These are phyloP conservation scores for Semibalanus balanoides DNA, from an alignment of 1,140 invertebrate genomes.

Conservation along the genomic window DNA sequence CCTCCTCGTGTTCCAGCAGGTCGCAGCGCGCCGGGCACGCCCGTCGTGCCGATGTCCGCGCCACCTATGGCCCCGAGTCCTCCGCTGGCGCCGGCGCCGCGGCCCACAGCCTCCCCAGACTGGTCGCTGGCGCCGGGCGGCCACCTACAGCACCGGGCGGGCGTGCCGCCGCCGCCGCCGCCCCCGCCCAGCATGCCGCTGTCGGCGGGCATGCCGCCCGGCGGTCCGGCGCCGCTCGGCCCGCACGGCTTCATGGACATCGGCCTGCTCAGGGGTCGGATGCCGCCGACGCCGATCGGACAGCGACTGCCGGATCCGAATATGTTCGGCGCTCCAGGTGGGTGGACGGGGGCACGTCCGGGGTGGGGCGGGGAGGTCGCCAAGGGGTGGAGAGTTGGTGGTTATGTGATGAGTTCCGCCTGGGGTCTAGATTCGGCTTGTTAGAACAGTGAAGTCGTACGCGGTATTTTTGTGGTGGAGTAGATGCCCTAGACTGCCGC, in stretches of 20 bases:
- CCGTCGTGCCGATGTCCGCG: constrained; percentile 7
- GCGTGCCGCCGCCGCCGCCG: constrained; percentile 20
- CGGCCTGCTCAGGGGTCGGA: constrained; percentile 16
- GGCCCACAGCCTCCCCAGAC: constrained; percentile 3
- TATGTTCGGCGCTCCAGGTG: constrained; percentile 1
- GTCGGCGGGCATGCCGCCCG: constrained; percentile 23
- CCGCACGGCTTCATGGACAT: background rate
- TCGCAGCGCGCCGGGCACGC: constrained; percentile 4
- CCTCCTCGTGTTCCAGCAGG: background rate
- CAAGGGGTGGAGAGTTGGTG: too few relatives aligned
- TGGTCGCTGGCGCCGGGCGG: constrained; percentile 21
- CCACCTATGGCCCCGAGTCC: constrained; percentile 24
- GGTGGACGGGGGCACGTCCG: background rate
- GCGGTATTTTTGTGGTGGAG: too few relatives aligned
- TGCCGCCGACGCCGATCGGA: constrained; percentile 16
- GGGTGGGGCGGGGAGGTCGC: constrained; percentile 1
- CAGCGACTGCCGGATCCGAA: constrained; percentile 10
- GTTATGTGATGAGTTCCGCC: too few relatives aligned
- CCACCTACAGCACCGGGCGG: constrained; percentile 17
- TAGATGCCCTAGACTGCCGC: too few relatives aligned
- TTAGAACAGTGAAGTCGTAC: too few relatives aligned
- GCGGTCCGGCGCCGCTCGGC: too few relatives aligned
- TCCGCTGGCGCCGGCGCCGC: constrained; percentile 4
- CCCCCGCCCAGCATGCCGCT: constrained; percentile 23
- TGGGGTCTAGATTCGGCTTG: too few relatives aligned